Conservation (phyloP, 2,113 vertebrate species). For the Genyomyrus donnyi region DNA sequence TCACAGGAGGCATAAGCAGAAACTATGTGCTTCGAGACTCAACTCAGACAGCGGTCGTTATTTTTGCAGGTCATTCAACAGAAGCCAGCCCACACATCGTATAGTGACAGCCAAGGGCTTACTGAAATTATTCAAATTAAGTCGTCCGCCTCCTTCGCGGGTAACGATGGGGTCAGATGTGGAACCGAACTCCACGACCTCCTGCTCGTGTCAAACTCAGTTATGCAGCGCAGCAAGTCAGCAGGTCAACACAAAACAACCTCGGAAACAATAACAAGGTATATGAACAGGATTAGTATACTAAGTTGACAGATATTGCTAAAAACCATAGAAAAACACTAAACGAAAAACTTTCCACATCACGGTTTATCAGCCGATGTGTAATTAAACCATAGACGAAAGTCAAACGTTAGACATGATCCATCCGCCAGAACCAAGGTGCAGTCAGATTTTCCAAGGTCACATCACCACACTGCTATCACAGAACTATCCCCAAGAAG, state of each 20-base stretch:
- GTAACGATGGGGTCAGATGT: not conserved
- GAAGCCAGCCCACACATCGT: not conserved
- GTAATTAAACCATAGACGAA: not conserved
- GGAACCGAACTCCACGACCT: not conserved
- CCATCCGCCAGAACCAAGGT: not conserved
- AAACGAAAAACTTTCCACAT: not conserved
- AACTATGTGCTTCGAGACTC: not conserved
- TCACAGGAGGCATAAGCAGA: not conserved
- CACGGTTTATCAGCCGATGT: not conserved
- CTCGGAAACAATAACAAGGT: not conserved
- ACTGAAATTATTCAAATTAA: slow-evolving; percentile 8
- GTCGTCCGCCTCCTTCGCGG: not conserved
- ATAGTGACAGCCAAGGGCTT: not conserved
- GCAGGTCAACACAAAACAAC: not conserved
- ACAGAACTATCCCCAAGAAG: not conserved
- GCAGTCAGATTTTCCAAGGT: not conserved
- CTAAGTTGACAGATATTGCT: not conserved
- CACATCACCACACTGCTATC: not conserved
- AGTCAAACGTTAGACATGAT: not conserved
- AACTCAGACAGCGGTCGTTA: not conserved
- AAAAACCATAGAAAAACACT: not conserved
- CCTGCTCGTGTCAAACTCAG: not conserved
- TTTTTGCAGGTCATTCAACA: not conserved
- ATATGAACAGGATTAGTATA: not conserved
- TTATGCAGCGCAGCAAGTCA: not conserved